phyloP scores from a whole-genome alignment of 53 echinoderm and acorn worm genomes.

The Antedon mediterranea region DNA sequence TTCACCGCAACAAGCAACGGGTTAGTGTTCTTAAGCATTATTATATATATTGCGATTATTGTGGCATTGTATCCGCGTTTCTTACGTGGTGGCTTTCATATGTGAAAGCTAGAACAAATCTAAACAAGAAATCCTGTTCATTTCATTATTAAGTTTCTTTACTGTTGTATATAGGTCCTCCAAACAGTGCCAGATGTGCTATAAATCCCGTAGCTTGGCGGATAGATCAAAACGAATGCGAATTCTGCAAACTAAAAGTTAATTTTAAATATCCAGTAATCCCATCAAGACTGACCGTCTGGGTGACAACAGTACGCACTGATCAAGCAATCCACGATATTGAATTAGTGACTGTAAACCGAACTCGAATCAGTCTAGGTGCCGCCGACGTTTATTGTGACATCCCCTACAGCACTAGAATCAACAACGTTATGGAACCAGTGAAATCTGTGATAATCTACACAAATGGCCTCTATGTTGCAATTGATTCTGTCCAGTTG shows the following conservation, averaged over 20 bases:
- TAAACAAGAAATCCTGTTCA: too few relatives aligned
- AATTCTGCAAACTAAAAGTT: slow-evolving; percentile 40
- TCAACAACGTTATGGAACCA: slow-evolving; percentile 19
- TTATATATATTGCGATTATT: too few relatives aligned
- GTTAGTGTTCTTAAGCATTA: too few relatives aligned
- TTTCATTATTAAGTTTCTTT: too few relatives aligned
- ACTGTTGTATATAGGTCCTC: slow-evolving; percentile 56
- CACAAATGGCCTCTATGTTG: slow-evolving; percentile 12
- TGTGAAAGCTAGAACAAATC: too few relatives aligned
- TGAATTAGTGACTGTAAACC: slow-evolving; percentile 28
- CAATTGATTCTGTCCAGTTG: slow-evolving; percentile 63
- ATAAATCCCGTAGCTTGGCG: slow-evolving; percentile 28
- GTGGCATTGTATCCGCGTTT: too few relatives aligned
- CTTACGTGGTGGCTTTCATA: too few relatives aligned
- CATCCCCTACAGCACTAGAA: slow-evolving; percentile 48
- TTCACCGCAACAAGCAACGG: slow-evolving; percentile 47
- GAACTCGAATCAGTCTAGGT: slow-evolving; percentile 34
- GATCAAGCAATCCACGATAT: slow-evolving; percentile 28
- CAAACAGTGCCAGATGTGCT: slow-evolving; percentile 43
- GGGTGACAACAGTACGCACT: slow-evolving; percentile 33
- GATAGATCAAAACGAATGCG: slow-evolving; percentile 21
- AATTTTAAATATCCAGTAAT: slow-evolving; percentile 45
- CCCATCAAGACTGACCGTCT: slow-evolving; percentile 40
- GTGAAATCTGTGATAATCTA: slow-evolving; percentile 34
- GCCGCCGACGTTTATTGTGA: slow-evolving; percentile 51